Conservation (phyloP, 2,888 invertebrate species). For the Pecten maximus region DNA sequence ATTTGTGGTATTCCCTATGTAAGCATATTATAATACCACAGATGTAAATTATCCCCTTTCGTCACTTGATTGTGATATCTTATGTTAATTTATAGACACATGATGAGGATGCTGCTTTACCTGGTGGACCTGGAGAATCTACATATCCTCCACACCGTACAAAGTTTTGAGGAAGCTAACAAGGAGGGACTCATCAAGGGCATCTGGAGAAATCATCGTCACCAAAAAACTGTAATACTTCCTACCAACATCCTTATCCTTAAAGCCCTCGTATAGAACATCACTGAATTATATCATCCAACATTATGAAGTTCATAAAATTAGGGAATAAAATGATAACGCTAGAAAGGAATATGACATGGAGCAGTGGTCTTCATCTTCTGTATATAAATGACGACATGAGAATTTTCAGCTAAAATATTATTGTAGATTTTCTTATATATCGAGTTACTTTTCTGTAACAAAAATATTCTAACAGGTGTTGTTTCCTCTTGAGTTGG, state of each 20-base stretch:
- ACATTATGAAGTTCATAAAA: no score
- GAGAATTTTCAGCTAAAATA: no score
- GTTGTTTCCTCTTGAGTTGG: no score
- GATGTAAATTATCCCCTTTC: no score
- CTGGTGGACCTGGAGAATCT: slow-evolving; percentile 75
- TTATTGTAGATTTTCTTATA: no score
- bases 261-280: neutral
- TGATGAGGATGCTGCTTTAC: slow-evolving; percentile 71
- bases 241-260: slow-evolving; percentile 36
- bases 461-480: no score
- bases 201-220: slow-evolving; percentile 78
- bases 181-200: slow-evolving; percentile 75
- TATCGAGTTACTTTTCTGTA: no score
- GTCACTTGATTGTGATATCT: neutral
- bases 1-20: no score
- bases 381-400: no score
- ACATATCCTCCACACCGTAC: slow-evolving; percentile 71
- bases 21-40: no score
- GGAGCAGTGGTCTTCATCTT: no score
- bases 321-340: no score
- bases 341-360: neutral
- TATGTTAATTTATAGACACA: slow-evolving; percentile 56
- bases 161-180: slow-evolving; percentile 72
- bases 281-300: neutral
- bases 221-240: slow-evolving; percentile 70